These are phyloP conservation scores for Pangasius larnaudii DNA, from an alignment of 2,797 vertebrate species.

Conservation along the genomic window DNA sequence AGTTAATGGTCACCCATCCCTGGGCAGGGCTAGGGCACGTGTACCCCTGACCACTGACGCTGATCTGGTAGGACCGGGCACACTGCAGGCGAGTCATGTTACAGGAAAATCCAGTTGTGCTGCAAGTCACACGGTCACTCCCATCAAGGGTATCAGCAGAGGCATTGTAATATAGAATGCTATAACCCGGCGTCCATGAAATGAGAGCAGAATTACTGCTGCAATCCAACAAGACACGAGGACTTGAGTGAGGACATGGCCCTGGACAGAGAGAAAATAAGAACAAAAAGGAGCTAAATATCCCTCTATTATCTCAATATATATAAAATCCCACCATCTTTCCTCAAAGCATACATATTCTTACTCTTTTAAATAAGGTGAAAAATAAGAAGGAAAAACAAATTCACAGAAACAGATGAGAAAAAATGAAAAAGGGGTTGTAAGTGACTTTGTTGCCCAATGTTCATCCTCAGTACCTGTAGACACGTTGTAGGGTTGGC, in stretches of 20 bases:
- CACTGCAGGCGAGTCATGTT: slow-evolving; percentile 71
- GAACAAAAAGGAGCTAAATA: background rate
- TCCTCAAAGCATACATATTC: background rate
- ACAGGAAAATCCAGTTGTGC: slow-evolving; percentile 64
- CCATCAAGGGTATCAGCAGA: slow-evolving; percentile 49
- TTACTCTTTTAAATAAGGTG: background rate
- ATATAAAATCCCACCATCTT: background rate
- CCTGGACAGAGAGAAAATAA: slow-evolving; percentile 56
- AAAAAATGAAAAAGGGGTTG: background rate
- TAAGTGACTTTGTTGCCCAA: background rate
- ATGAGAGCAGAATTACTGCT: slow-evolving; percentile 65
- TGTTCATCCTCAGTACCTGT: slow-evolving; percentile 65
- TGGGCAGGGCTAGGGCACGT: slow-evolving; percentile 63
- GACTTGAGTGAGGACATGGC: slow-evolving; percentile 70
- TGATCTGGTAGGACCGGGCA: slow-evolving; percentile 69
- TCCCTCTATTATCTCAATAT: background rate
- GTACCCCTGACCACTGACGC: slow-evolving; percentile 66
- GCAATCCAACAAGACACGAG: slow-evolving; percentile 65
- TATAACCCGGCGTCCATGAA: slow-evolving; percentile 73
- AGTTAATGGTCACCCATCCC: slow-evolving; percentile 58
- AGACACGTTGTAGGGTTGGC: slow-evolving; percentile 53
- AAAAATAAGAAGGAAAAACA: background rate
- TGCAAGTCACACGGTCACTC: slow-evolving; percentile 57
- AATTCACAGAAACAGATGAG: background rate
- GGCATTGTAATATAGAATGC: slow-evolving; percentile 69